Evolutionary conservation across 2,113 vertebrate genomes (phyloP).

Genomic region (Calyptomena viridis): DNA sequence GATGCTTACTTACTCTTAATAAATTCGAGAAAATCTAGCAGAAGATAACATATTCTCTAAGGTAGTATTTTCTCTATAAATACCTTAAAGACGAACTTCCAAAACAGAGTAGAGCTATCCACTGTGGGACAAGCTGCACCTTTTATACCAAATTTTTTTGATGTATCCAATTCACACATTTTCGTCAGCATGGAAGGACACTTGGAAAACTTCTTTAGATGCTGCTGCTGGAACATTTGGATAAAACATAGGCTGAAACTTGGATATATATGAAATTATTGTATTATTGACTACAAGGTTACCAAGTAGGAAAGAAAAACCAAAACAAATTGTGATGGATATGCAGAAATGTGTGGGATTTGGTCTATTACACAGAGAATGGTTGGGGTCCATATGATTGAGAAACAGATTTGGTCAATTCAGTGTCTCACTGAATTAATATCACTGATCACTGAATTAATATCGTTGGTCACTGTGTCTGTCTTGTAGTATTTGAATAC

Average conservation of each 20-base stretch:
- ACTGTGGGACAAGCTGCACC: neutral
- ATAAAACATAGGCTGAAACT: neutral
- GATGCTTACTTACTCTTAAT: neutral
- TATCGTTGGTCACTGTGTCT: neutral
- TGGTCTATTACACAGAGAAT: neutral
- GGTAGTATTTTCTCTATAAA: neutral
- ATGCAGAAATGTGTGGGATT: neutral
- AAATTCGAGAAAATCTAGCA: neutral
- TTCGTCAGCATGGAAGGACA: neutral
- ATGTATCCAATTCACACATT: neutral
- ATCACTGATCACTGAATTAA: neutral
- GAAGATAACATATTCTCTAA: neutral
- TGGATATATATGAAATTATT: neutral
- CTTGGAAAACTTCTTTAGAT: neutral
- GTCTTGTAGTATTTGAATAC: neutral
- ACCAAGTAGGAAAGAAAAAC: neutral
- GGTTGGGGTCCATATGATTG: accelerated
- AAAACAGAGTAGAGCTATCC: neutral
- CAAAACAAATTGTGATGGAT: neutral
- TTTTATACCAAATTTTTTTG: neutral
- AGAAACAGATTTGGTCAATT: neutral
- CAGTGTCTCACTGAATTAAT: neutral
- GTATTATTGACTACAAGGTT: neutral
- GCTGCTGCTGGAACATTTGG: neutral
- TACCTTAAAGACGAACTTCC: neutral